Percentiles rank a stretch among this genome's conserved stretches.
Conservation (phyloP, 2,888 invertebrate genomes). For the Melangyna quadrimaculata region DNA sequence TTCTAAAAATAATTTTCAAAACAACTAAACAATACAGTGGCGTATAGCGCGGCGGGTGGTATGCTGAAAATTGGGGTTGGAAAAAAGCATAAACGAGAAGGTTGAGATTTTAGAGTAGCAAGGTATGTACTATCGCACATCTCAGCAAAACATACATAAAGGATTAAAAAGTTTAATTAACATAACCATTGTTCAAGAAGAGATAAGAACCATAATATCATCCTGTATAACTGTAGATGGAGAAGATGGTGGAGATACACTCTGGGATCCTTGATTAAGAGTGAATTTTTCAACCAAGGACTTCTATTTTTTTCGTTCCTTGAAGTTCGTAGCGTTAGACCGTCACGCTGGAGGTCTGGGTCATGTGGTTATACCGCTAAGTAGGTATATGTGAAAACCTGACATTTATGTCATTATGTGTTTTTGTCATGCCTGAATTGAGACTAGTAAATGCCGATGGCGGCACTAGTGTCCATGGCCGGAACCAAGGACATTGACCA, state of each 20-base stretch:
- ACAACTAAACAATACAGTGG: neutral
- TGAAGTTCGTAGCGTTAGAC: too few relatives aligned
- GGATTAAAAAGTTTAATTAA: constrained; percentile 70
- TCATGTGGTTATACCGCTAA: too few relatives aligned
- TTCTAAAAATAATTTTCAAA: neutral
- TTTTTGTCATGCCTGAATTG: too few relatives aligned
- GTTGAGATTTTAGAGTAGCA: neutral
- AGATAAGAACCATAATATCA: constrained; percentile 32
- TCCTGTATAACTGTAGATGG: neutral
- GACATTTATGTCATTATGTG: too few relatives aligned
- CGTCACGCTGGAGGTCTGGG: too few relatives aligned
- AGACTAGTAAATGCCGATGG: too few relatives aligned
- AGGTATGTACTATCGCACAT: too few relatives aligned
- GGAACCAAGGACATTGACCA: too few relatives aligned
- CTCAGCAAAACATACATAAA: constrained; percentile 33
- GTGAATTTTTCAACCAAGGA: too few relatives aligned
- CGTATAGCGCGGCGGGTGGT: neutral
- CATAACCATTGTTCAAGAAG: constrained; percentile 50
- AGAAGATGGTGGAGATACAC: neutral
- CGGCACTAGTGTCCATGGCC: too few relatives aligned
- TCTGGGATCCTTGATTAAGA: constrained; percentile 8
- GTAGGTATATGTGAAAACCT: too few relatives aligned
- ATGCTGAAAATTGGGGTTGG: neutral
- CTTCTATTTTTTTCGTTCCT: too few relatives aligned
- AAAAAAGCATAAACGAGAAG: neutral